Percentiles rank a stretch among this genome's conserved stretches.
These are phyloP conservation scores for Bombus superbus DNA, from an alignment of 1,140 invertebrate genomes.

Conservation along the genomic window DNA sequence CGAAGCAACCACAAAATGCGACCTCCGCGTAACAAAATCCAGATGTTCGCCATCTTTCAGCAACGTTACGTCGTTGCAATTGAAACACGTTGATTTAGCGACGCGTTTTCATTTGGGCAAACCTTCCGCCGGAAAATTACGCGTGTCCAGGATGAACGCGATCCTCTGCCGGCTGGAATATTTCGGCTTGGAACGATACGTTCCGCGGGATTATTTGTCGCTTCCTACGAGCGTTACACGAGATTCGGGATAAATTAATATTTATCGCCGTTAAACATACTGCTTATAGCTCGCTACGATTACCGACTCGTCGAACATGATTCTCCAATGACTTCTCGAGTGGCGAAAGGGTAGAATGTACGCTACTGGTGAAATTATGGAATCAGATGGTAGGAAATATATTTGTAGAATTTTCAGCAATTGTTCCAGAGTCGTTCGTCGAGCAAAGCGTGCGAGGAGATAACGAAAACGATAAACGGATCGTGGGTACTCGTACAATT, in stretches of 20 bases:
- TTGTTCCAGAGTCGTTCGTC: too few species aligned
- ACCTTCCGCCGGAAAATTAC: not conserved
- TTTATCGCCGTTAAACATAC: constrained; percentile 12
- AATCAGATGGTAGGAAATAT: too few species aligned
- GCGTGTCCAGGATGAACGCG: not conserved
- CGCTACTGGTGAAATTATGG: too few species aligned
- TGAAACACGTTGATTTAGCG: not conserved
- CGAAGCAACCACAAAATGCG: not conserved
- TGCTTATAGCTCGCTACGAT: not conserved
- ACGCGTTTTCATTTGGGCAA: constrained; percentile 10
- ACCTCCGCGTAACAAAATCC: not conserved
- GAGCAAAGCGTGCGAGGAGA: too few species aligned
- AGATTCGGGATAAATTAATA: constrained; percentile 24
- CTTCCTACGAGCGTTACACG: not conserved
- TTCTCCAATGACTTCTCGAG: too few species aligned
- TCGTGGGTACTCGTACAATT: too few species aligned
- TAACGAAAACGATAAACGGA: too few species aligned
- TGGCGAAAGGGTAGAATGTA: too few species aligned
- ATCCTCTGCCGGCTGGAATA: not conserved
- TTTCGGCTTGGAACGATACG: not conserved
- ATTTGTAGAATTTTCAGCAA: too few species aligned
- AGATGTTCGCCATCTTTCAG: not conserved
- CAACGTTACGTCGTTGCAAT: not conserved
- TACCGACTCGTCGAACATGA: not conserved
- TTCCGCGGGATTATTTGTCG: constrained; percentile 15